These are phyloP conservation scores for Eueremaeus valkanovi DNA, from an alignment of 2,888 invertebrate species.

Conservation along the genomic window DNA sequence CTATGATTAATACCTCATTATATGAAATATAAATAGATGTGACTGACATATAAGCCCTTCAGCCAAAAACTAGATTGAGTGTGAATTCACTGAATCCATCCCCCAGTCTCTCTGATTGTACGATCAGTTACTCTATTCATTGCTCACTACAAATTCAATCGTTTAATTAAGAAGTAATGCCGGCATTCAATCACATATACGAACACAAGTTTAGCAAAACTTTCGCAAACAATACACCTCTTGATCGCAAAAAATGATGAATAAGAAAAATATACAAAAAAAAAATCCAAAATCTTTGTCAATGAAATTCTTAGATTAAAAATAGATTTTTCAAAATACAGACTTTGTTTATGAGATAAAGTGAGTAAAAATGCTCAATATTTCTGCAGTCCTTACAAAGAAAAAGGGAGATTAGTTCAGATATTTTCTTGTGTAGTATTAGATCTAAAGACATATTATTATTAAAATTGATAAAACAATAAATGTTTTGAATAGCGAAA, in stretches of 20 bases:
- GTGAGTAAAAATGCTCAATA: no score
- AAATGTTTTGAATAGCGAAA: not conserved
- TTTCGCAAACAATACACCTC: not conserved
- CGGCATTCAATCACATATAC: not conserved
- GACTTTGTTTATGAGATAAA: no score
- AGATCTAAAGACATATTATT: no score
- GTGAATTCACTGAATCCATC: not conserved
- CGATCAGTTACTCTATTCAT: not conserved
- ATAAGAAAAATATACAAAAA: no score
- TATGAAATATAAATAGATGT: conserved; percentile 15
- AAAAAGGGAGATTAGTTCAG: no score
- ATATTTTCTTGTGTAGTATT: no score
- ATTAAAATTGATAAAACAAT: no score
- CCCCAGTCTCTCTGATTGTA: not conserved
- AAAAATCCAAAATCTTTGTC: not conserved
- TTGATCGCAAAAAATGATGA: not conserved
- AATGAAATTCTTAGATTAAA: not conserved
- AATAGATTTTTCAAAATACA: no score
- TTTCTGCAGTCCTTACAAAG: no score
- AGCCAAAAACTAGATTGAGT: not conserved
- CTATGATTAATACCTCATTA: conserved; percentile 28
- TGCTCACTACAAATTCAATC: not conserved
- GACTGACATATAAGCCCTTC: conserved; percentile 27
- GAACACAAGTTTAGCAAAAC: not conserved
- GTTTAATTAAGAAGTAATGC: not conserved